phyloP scores from a whole-genome alignment of 2,888 invertebrate genomes.

The Lepidochitona cinerea region DNA sequence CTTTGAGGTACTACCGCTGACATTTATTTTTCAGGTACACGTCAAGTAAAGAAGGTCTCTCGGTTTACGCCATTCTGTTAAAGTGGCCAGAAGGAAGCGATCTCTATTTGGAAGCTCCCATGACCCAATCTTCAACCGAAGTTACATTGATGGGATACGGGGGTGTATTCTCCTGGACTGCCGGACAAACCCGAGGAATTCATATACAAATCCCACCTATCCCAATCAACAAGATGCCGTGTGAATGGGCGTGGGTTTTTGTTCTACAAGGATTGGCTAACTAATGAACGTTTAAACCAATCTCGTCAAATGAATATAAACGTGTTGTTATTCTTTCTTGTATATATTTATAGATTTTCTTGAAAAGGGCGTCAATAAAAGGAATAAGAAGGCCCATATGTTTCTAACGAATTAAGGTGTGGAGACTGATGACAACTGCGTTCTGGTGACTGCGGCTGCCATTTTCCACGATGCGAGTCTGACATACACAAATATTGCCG shows the following conservation, averaged over 20 bases:
- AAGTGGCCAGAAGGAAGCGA: slow-evolving; percentile 79
- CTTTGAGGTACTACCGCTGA: too few relatives aligned
- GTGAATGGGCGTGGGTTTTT: slow-evolving; percentile 51
- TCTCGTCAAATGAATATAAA: too few relatives aligned
- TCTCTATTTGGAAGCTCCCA: slow-evolving; percentile 73
- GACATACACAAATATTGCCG: too few relatives aligned
- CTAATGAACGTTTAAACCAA: neutral
- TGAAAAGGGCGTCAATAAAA: too few relatives aligned
- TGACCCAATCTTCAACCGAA: slow-evolving; percentile 53
- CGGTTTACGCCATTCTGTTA: slow-evolving; percentile 79
- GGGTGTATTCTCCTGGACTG: slow-evolving; percentile 28
- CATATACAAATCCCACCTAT: slow-evolving; percentile 45
- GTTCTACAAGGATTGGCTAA: slow-evolving; percentile 29
- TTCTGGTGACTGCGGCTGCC: too few relatives aligned
- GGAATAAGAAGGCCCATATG: too few relatives aligned
- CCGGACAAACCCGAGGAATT: slow-evolving; percentile 34
- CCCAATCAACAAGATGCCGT: slow-evolving; percentile 43
- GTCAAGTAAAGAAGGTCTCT: slow-evolving; percentile 36
- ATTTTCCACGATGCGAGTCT: too few relatives aligned
- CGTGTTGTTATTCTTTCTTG: too few relatives aligned
- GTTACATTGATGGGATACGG: slow-evolving; percentile 74
- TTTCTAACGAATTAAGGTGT: too few relatives aligned
- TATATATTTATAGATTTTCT: too few relatives aligned
- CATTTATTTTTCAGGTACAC: slow-evolving; percentile 56
- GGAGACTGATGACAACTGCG: too few relatives aligned